These are phyloP conservation scores for Ceratina calcarata DNA, from an alignment of 1,140 invertebrate genomes.

Conservation along the genomic window DNA sequence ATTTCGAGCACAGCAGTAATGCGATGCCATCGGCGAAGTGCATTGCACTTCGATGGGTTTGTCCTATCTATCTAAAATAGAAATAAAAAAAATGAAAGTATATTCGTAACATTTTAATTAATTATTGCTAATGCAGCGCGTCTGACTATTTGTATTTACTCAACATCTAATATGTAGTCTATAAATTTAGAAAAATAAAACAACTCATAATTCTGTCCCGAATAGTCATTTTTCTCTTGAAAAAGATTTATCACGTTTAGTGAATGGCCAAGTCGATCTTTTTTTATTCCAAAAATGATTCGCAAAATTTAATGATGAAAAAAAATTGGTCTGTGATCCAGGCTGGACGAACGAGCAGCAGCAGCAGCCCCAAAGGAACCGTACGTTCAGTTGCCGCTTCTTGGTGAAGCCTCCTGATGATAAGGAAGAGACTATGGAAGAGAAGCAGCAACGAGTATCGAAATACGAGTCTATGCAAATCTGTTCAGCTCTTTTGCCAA, in stretches of 20 bases:
- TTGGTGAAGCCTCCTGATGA: conserved; percentile 91
- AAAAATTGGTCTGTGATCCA: conserved; percentile 44
- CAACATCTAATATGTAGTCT: no score
- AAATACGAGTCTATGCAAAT: conserved; percentile 90
- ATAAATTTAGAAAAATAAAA: background rate
- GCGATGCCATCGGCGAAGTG: conserved; percentile 7
- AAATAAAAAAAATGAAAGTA: background rate
- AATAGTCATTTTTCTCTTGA: background rate
- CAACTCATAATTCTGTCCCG: background rate
- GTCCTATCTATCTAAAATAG: no score
- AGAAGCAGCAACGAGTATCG: conserved; percentile 87
- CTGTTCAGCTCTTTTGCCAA: conserved; percentile 81
- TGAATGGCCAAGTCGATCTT: no score
- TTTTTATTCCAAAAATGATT: background rate
- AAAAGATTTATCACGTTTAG: no score
- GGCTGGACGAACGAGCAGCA: conserved; percentile 81
- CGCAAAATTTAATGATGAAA: background rate
- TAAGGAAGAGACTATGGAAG: conserved; percentile 87
- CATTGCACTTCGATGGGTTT: background rate
- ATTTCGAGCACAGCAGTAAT: conserved; percentile 33
- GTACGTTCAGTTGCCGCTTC: conserved; percentile 90
- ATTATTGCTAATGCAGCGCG: no score
- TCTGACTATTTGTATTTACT: no score
- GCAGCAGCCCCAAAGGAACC: conserved; percentile 80
- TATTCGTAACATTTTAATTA: background rate